Evolutionary conservation across 1,140 invertebrate genomes (phyloP).

Genomic region (Cyphomyrmex costatus): DNA sequence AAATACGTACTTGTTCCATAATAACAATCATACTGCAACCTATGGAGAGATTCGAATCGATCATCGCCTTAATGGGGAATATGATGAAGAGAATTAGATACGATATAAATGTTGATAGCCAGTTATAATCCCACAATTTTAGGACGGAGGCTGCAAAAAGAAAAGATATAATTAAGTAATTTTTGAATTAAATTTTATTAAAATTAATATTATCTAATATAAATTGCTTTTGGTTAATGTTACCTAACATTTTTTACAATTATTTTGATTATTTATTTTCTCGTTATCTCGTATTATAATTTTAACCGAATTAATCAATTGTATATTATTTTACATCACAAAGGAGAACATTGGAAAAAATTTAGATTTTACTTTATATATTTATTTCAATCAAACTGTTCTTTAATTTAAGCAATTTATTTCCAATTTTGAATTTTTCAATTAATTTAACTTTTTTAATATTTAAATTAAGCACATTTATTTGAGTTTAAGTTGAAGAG

Average conservation of each 20-base stretch:
- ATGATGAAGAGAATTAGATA: background rate
- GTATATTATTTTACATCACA: background rate
- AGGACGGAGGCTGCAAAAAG: background rate
- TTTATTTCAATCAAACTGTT: background rate
- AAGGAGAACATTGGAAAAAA: background rate
- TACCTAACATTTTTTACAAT: background rate
- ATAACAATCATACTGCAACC: background rate
- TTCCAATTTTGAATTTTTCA: too few relatives aligned
- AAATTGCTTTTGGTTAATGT: too few relatives aligned
- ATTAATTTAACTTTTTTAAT: background rate
- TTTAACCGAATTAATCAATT: background rate
- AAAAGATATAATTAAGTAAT: background rate
- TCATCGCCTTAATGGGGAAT: background rate
- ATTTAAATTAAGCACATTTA: background rate
- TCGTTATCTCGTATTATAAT: background rate
- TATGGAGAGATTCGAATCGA: background rate
- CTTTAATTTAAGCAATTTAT: background rate
- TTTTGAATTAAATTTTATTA: background rate
- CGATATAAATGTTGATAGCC: background rate
- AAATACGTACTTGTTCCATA: background rate
- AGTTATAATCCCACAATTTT: background rate
- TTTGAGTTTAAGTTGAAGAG: background rate
- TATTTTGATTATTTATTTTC: background rate
- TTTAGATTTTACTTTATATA: background rate
- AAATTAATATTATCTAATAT: background rate